Conservation (phyloP, 2,113 vertebrate genomes). For the Passerina amoena region DNA sequence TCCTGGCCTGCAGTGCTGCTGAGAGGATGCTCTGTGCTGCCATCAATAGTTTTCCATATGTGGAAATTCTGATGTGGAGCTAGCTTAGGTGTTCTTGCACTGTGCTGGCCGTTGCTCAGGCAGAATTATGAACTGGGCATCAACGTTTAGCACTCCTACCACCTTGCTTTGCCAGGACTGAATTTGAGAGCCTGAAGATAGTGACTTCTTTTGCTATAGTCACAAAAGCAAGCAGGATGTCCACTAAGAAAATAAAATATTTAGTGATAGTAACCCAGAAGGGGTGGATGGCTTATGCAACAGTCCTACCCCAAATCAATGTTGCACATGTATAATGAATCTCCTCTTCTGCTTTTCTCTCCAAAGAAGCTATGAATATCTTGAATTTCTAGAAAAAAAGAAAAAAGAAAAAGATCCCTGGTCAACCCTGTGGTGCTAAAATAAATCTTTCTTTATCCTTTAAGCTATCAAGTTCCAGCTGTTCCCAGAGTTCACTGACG, state of each 20-base stretch:
- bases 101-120: neutral
- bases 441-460: conserved; percentile 25
- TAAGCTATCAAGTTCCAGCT: conserved; percentile 25
- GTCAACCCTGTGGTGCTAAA: neutral
- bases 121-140: neutral
- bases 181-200: neutral
- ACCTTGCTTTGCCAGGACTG: neutral
- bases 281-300: neutral
- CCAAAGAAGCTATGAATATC: neutral
- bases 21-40: neutral
- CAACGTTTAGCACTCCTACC: neutral
- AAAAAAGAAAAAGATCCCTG: neutral
- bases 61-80: neutral
- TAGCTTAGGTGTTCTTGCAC: neutral
- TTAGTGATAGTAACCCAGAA: neutral
- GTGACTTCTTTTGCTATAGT: neutral
- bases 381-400: neutral
- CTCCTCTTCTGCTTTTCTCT: neutral
- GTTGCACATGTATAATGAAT: neutral
- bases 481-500: neutral
- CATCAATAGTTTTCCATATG: neutral
- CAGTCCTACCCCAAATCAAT: neutral
- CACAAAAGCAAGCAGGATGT: neutral
- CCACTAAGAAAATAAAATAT: neutral
- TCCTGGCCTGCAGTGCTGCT: neutral